Base-by-base conservation (phyloP, 2,113 vertebrate genomes). In the Thalassoma bifasciatum region DNA sequence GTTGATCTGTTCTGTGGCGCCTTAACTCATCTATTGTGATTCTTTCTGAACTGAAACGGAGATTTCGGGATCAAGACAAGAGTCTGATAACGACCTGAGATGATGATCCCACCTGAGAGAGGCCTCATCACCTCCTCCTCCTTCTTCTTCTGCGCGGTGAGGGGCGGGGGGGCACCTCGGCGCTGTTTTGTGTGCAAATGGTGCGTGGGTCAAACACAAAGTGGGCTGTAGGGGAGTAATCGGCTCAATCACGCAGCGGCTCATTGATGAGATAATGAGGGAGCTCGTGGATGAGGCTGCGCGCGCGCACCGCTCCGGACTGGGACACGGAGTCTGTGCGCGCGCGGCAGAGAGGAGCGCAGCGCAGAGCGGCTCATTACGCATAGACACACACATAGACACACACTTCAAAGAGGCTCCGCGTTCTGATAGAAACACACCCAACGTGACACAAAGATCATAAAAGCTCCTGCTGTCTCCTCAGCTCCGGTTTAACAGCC, bases 161-260 rank as follows among this genome's bases (percentile, higher is more conserved):
- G 53, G 53, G 1, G 26, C 24, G 19, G 26, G 30, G 47, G 26
- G 21, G 34, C 11, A 34, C 13, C 13, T 2, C 4, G 74, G 30
- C 42, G 52, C 14, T 46, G 69, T 51, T 73, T 56, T 83, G 67
- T 79, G 61, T 83, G 75, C 36, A 70, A 79, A 83, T 66, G 54
- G 21, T 26, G 51, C 58, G 21, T 2, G 26, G 11, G 0, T 4
- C 40, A 30, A 42, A 63, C 17, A 1, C 30, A 42, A 14, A 19
- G 36, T 13, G 19, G 36, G 2, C 42, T 49, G 36, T 66, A 51
- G 6, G 62, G 34, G 81, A 61, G 70, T 70, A 47, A 64, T 67
- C 50, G 9, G 46, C 10, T 75, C 61, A 70, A 61, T 51, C 42
- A 75, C 10, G 30, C 10, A 36, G 13, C 10, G 24, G 1, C 5